A percentile compares a stretch with the other conserved stretches of the same genome.
Evolutionary conservation across 2,797 vertebrate species (phyloP).

Genomic region (Gadopsis marmoratus): DNA sequence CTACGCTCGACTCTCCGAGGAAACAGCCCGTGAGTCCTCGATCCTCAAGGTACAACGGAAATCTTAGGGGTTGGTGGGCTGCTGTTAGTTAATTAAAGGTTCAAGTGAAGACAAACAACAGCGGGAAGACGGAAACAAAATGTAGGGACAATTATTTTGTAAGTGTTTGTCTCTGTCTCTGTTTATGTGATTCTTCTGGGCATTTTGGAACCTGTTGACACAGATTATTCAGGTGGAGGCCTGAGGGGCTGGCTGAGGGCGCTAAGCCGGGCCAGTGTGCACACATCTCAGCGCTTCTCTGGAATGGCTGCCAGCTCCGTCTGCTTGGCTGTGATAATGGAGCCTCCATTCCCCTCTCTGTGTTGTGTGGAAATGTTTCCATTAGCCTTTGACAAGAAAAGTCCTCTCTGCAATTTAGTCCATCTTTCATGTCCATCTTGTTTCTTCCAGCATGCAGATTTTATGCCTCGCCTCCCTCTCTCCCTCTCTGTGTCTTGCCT

Average conservation of each 20-base stretch:
- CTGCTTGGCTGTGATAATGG: slow-evolving; percentile 88
- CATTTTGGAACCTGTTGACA: slow-evolving; percentile 89
- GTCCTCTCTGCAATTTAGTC: slow-evolving; percentile 87
- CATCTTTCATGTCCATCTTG: slow-evolving; percentile 90
- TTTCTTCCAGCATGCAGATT: slow-evolving; percentile 89
- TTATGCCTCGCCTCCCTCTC: slow-evolving; percentile 77
- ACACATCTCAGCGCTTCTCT: slow-evolving; percentile 84
- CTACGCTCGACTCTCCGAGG: slow-evolving; percentile 15
- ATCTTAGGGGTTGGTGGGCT: slow-evolving; percentile 30
- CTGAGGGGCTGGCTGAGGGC: slow-evolving; percentile 83
- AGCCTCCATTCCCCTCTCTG: slow-evolving; percentile 83
- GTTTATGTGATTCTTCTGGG: slow-evolving; percentile 80
- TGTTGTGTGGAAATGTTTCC: slow-evolving; percentile 88
- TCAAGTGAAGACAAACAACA: slow-evolving; percentile 71
- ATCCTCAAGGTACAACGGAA: slow-evolving; percentile 52
- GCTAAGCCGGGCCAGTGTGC: slow-evolving; percentile 80
- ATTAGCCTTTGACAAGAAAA: slow-evolving; percentile 89
- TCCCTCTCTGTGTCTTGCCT: slow-evolving; percentile 63
- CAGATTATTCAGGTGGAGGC: slow-evolving; percentile 88
- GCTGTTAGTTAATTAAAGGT: slow-evolving; percentile 77
- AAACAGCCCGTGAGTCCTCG: slow-evolving; percentile 44
- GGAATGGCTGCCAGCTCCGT: slow-evolving; percentile 86
- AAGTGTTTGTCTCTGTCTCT: slow-evolving; percentile 80
- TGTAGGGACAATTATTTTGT: slow-evolving; percentile 80
- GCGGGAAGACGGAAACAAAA: slow-evolving; percentile 60